Percentiles rank a stretch among this genome's conserved stretches.
Evolutionary conservation across 2,113 vertebrate species (phyloP).

Genomic region (Nibea albiflora): DNA sequence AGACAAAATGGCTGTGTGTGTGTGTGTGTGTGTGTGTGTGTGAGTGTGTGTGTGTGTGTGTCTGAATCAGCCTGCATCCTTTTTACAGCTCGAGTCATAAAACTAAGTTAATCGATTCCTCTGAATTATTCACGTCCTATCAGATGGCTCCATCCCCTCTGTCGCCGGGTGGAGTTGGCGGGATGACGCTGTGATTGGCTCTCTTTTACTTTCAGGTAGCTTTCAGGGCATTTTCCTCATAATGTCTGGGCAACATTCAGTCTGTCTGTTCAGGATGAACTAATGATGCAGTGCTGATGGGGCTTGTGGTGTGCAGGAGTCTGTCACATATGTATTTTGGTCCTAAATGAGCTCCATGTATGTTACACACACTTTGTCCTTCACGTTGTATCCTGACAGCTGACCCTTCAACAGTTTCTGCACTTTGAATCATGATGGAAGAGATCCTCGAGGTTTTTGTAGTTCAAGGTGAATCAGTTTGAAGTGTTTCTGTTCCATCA

Average conservation of each 20-base stretch:
- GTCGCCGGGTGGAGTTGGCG: not conserved
- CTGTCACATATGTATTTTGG: not conserved
- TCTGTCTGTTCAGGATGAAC: not conserved
- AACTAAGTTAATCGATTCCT: conserved; percentile 37
- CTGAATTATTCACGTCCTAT: conserved; percentile 57
- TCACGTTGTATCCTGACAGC: not conserved
- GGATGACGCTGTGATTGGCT: not conserved
- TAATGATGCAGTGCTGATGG: not conserved
- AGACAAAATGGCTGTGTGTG: not conserved
- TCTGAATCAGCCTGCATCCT: conserved; percentile 6
- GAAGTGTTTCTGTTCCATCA: not conserved
- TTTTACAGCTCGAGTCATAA: conserved; percentile 24
- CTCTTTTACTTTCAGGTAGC: conserved; percentile 8
- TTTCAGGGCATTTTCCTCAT: conserved; percentile 18
- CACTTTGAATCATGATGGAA: not conserved
- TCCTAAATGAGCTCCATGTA: too few relatives aligned
- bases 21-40: not conserved
- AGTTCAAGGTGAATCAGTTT: not conserved
- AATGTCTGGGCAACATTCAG: not conserved
- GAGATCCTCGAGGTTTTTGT: not conserved
- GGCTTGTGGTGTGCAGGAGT: not conserved
- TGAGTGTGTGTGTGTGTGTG: not conserved
- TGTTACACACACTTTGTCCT: not conserved
- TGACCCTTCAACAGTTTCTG: not conserved
- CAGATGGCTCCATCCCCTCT: conserved; percentile 38